Evolutionary conservation across 2,113 vertebrate genomes (phyloP).

Genomic region (Engraulis encrasicolus): DNA sequence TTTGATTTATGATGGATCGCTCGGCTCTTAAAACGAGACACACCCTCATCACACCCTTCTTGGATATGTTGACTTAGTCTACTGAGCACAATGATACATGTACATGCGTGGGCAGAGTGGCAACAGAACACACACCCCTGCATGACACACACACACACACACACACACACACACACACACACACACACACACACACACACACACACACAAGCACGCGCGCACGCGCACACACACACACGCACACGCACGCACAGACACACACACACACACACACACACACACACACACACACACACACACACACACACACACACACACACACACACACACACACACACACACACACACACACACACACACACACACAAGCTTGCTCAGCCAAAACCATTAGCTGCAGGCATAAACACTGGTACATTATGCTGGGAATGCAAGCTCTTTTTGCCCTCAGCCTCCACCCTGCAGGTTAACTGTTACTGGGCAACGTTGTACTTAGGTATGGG

Average conservation of each 20-base stretch:
- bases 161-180: background rate
- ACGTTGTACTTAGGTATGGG: background rate
- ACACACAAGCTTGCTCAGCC: too few relatives aligned
- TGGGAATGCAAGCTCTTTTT: background rate
- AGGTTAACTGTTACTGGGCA: background rate
- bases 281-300: too few relatives aligned
- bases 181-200: background rate
- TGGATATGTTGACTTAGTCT: background rate
- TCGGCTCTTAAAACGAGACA: background rate
- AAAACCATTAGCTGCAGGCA: background rate
- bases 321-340: too few relatives aligned
- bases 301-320: too few relatives aligned
- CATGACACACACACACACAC: background rate
- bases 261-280: too few relatives aligned
- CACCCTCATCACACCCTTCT: constrained; percentile 7
- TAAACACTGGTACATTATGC: background rate
- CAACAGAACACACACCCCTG: too few relatives aligned
- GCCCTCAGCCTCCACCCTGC: background rate
- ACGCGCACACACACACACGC: too few relatives aligned
- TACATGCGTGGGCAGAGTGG: background rate
- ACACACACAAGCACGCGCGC: too few relatives aligned
- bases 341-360: too few relatives aligned
- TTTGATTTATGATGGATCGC: background rate
- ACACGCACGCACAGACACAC: too few relatives aligned
- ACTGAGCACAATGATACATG: background rate